Evolutionary conservation across 2,888 invertebrate species (phyloP), one percentile per base, ranked within the genome.

Genomic region (Eucera pruinosa): DNA sequence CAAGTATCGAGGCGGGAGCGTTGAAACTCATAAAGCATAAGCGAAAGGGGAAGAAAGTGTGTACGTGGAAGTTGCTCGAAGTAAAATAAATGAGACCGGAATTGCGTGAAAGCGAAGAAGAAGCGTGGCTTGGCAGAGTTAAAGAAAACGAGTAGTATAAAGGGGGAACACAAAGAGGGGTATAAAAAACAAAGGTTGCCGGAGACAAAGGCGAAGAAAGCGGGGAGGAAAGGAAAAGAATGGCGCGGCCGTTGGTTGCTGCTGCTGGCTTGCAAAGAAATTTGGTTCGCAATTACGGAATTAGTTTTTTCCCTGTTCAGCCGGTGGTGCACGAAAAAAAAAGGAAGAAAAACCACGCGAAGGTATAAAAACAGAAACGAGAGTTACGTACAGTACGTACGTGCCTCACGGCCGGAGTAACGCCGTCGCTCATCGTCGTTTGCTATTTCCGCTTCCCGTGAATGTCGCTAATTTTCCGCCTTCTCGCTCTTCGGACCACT

Each of bases 261-360:
- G 13, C 39, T 54, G 58, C 47, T 43, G 33, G n/a, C n/a, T n/a
- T 30, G 60, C 54, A 36, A 58, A 62, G 77, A 81, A 75, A 78
- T 83, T 78, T 69, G 76, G 58, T 69, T 78, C 65, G 83, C 78
- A 81, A 83, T 83, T 83, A 83, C 70, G 67, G 62, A 83, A 83
- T 83, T 83, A 83, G 68, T 81, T 78, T 73, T 76, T 60, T 41
- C 48, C 9, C 41, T 15, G 64, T 62, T 30, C 33, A 47, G 20
- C 18, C 52, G 18, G 25, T 39, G 43, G 57, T n/a, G 60, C 48
- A 36, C 18, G 43, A 20, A 45, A 20, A 45, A 23, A 0, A 23
- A 36, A 41, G 4, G 33, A 68, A 69, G 64, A 52, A 58, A 69
- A 77, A 60, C 54, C 39, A 36, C 18, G 41, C 50, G 58, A 62